Conservation (phyloP, 2,797 vertebrate genomes). For the Etheostoma nigrum region DNA sequence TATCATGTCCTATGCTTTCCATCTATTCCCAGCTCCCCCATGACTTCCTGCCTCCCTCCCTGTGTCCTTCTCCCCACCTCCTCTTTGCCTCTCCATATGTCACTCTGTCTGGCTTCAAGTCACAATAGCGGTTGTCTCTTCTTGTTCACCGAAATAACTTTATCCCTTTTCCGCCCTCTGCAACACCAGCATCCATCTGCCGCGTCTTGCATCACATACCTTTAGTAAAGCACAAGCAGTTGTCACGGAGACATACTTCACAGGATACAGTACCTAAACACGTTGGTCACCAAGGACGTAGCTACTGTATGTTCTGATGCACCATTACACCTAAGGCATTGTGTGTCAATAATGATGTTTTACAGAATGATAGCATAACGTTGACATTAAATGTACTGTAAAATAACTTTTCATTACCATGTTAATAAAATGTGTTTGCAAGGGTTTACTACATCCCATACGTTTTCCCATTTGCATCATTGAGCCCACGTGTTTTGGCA, state of each 20-base stretch:
- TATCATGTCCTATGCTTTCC: neutral
- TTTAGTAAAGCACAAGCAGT: conserved; percentile 11
- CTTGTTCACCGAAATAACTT: conserved; percentile 34
- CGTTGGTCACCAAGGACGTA: conserved; percentile 9
- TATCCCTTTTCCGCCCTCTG: conserved; percentile 11
- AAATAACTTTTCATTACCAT: neutral
- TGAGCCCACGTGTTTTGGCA: conserved; percentile 3
- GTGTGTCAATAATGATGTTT: neutral
- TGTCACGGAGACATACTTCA: conserved; percentile 29
- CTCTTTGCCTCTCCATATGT: neutral
- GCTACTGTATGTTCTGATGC: neutral
- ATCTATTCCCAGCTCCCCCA: conserved; percentile 3
- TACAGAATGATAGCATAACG: neutral
- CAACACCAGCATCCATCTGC: conserved; percentile 23
- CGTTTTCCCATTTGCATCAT: neutral
- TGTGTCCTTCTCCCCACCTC: neutral
- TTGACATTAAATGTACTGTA: neutral
- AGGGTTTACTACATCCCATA: neutral
- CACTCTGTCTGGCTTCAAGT: conserved; percentile 29
- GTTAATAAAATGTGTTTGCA: neutral
- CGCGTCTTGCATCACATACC: conserved; percentile 9
- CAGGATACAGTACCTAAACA: conserved; percentile 2
- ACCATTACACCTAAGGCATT: neutral
- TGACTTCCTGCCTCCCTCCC: neutral
- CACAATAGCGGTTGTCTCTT: conserved; percentile 4